Evolutionary conservation across 1,140 invertebrate genomes (phyloP), one percentile per base, ranked within the genome.

Genomic region (Zaprionus vittiger): DNA sequence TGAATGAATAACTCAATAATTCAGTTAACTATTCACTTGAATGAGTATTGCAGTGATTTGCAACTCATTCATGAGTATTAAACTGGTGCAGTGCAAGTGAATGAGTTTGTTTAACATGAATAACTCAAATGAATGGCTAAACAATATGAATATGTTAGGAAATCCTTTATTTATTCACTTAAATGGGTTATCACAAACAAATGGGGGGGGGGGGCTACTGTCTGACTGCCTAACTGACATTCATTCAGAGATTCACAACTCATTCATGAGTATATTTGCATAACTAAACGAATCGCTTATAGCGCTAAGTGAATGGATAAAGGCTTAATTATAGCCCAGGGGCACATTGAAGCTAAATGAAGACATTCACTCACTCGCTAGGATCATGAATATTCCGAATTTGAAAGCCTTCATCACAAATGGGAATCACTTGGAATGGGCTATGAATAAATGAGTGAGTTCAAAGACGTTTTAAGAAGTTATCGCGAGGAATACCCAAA

Each of bases 301-400:
- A 41, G 20, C 17, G 20, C 47, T 20, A 15, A 52, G 47, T 52
- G 47, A 52, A 52, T 24, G 20, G 47, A 52, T 17, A 24, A 12
- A 12, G 22, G 41, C 47, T 52, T 52, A 52, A 52, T 52, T 11
- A 20, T 47, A 4, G 41, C 41, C 41, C 15, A 14, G 15, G 41
- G 41, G 41, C 41, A 47, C 2, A 52, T 52, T 24, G 20, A 4
- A 4, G 22, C 47, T 14, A 52, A 52, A 52, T 52, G 47, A 52
- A 52, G 47, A 52, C 47, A 52, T 52, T 52, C 47, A 52, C 47
- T 52, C 20, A 22, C 9, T 52, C 9, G 38, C 38, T 34, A 47
- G 41, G 41, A 24, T 24, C 47, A 52, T 52, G 47, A 52, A 52
- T 52, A 52, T 52, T 52, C 20, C 20, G 11, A 22, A 24, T 22